These are phyloP conservation scores for Ennomos fuscantarius DNA, from an alignment of 2,888 invertebrate species.

Conservation along the genomic window DNA sequence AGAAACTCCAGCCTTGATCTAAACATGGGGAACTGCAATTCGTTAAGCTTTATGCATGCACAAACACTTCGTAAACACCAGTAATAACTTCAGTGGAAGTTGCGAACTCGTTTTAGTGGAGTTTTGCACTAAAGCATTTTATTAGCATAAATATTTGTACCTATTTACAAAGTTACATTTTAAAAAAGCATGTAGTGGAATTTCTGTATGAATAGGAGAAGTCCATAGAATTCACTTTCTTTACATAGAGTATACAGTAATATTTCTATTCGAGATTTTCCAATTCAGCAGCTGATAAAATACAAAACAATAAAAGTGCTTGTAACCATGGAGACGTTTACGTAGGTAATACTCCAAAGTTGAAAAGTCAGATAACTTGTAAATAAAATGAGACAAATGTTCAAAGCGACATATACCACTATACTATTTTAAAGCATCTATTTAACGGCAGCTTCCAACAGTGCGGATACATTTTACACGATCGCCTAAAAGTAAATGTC, in stretches of 20 bases:
- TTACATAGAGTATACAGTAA: too few relatives aligned
- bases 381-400: too few relatives aligned
- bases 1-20: conserved; percentile 5
- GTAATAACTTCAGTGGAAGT: conserved; percentile 11
- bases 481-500: conserved; percentile 31
- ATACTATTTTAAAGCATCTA: conserved; percentile 15
- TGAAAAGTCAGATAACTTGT: too few relatives aligned
- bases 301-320: too few relatives aligned
- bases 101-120: conserved; percentile 8
- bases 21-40: conserved; percentile 2
- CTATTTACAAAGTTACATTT: background rate
- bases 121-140: conserved; percentile 12
- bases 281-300: too few relatives aligned
- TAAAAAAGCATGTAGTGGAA: too few relatives aligned
- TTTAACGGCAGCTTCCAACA: conserved; percentile 32
- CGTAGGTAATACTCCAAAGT: too few relatives aligned
- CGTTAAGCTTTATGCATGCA: conserved; percentile 17
- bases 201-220: too few relatives aligned
- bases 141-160: conserved; percentile 26
- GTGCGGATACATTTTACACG: conserved; percentile 20
- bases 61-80: conserved; percentile 19
- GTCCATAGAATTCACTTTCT: too few relatives aligned
- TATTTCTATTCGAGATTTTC: too few relatives aligned
- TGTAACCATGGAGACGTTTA: too few relatives aligned
- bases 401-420: background rate